Evolutionary conservation across 2,797 vertebrate species (phyloP), one percentile per base, ranked within the genome.

Genomic region (Alouatta caraya): DNA sequence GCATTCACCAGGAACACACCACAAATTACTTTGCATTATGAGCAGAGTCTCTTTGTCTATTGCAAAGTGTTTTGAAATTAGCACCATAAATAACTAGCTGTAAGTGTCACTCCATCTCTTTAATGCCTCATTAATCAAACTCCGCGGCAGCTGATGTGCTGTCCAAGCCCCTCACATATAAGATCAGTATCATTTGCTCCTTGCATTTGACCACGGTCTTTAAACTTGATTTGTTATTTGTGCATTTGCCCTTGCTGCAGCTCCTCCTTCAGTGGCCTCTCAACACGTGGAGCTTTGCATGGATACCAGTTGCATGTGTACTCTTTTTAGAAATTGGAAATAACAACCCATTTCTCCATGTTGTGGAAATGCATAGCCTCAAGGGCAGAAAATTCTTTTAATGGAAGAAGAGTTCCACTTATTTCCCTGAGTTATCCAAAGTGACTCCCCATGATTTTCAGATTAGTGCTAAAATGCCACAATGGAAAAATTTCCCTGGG

Each of bases 91-190:
- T 98, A 98, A 98, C 98, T n/a, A 94, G 96, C 96, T 98, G 98
- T 97, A 98, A 98, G 98, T 98, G 98, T 98, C 98, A 98, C 98
- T 99, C 98, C 52, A 93, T 98, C 98, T 98, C 97, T 96, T 99
- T 99, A 98, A 97, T 61, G 98, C 98, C 98, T 99, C 98, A 98
- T 99, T 99, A 99, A 98, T 99, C 98, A 98, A 98, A 97, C 98
- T 72, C 82, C 5, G 6, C 86, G 95, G 95, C 96, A 96, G 96
- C 94, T 75, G 97, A 89, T 97, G 90, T 94, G 95, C 97, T 93
- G 96, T 92, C 97, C 78, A 97, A 98, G 96, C 93, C 39, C 50
- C 61, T 91, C 88, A 95, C 88, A 64, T 76, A 91, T 61, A 98
- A 98, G 97, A 95, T 92, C 76, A 11, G 93, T 93, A 97, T 97